Evolutionary conservation across 1,140 invertebrate species (phyloP), one percentile per base, ranked within the genome.

Genomic region (Lerema accius): DNA sequence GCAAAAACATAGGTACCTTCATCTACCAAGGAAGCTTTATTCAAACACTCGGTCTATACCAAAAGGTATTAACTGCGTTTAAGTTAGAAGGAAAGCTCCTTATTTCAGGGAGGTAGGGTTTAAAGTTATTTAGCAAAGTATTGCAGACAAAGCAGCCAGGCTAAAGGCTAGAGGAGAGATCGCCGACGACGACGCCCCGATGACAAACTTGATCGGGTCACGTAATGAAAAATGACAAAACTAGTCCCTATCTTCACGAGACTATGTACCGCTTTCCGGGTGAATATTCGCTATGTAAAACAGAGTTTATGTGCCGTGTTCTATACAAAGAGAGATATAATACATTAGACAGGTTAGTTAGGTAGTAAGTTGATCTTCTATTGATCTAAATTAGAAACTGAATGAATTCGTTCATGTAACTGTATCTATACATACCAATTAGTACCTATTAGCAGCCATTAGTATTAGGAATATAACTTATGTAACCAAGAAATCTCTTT

Each of bases 141-240:
- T 15, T 50, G 40, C 32, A 48, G 19, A 62, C 19, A 39, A 32
- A 35, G 23, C 23, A 48, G 39, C 19, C 17, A 50, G 50, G 65
- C 63, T 76, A 70, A 67, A 76, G 69, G 63, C 71, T 75, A 74
- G 66, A 62, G 37, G 60, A 28, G 56, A 71, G 74, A 79, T 77
- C 63, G 76, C 64, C 60, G 69, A 51, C 63, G 76, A 62, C 60
- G 69, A 51, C 63, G 61, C 63, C 67, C 64, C 68, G 65, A 72
- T 80, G 79, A 84, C 80, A 75, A 78, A 84, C 84, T 83, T 92
- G 89, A 92, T 92, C 92, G 86, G 76, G 78, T 89, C 91, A 92
- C 91, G 92, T 92, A 92, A 92, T 92, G 91, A 92, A 92, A 92
- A 92, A 92, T 92, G 89, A 85, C 90, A 86, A 82, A 84, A 91